These are phyloP conservation scores for Tinea trinotella DNA, from an alignment of 2,888 invertebrate species.

Conservation along the genomic window DNA sequence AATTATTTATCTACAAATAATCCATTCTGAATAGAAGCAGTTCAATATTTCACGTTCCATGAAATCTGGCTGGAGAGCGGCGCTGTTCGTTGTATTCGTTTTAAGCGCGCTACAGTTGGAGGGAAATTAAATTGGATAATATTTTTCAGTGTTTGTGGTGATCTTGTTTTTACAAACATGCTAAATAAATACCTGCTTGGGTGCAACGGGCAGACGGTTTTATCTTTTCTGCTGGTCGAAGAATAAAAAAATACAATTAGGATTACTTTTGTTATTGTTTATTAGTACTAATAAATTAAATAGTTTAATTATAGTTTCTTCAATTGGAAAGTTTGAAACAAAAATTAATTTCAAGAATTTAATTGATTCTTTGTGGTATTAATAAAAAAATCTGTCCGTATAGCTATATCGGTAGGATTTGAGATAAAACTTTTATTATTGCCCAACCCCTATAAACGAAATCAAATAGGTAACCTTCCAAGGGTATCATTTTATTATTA, in stretches of 20 bases:
- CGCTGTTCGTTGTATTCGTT: conserved; percentile 14
- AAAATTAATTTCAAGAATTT: neutral
- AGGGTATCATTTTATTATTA: conserved; percentile 10
- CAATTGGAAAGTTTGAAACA: too few species aligned
- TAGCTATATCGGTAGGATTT: neutral
- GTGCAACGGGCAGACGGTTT: conserved; percentile 17
- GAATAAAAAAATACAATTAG: neutral
- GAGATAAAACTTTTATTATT: conserved; percentile 13
- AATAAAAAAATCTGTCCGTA: neutral
- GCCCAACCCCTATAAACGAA: conserved; percentile 8
- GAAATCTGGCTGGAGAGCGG: conserved; percentile 15
- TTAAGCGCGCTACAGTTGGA: conserved; percentile 22
- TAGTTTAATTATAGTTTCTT: too few species aligned
- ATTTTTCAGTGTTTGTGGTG: conserved; percentile 26
- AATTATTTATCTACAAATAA: conserved; percentile 17
- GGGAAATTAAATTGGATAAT: conserved; percentile 36
- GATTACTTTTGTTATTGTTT: conserved; percentile 2
- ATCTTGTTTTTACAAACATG: conserved; percentile 27
- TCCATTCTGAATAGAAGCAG: conserved; percentile 11
- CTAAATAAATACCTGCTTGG: conserved; percentile 23
- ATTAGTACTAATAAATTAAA: too few species aligned
- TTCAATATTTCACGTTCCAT: conserved; percentile 17
- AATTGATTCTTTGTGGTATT: neutral
- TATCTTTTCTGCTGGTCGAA: conserved; percentile 13
- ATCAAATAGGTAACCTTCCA: conserved; percentile 12